Evolutionary conservation across 92 coral and sea anemone species (phyloP).

Genomic region (Parazoanthus atlanticus): DNA sequence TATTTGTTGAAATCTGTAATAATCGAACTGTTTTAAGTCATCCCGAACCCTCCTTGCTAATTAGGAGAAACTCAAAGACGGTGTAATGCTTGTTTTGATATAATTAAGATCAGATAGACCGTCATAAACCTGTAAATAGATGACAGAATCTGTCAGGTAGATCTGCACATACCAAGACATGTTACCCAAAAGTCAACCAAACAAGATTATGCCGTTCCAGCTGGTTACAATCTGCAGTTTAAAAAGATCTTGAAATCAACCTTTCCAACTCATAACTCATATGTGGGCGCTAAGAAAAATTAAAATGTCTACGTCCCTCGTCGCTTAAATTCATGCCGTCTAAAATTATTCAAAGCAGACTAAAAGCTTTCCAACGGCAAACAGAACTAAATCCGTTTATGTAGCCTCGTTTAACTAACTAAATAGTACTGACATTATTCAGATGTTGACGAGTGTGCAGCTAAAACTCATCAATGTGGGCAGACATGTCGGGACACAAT

Average conservation of each 20-base stretch:
- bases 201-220: too few species aligned
- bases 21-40: too few species aligned
- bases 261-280: background rate
- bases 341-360: too few species aligned
- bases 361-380: background rate
- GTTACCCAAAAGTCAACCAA: background rate
- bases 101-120: too few species aligned
- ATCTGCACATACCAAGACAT: background rate
- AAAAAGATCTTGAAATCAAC: background rate
- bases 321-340: background rate
- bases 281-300: background rate
- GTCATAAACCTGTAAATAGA: too few species aligned
- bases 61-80: too few species aligned
- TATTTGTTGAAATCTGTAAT: too few species aligned
- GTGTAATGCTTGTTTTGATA: too few species aligned
- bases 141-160: too few species aligned
- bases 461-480: conserved; percentile 72
- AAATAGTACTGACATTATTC: background rate
- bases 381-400: background rate
- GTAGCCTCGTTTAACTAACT: background rate
- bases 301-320: background rate
- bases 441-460: conserved; percentile 94
- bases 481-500: conserved; percentile 88
- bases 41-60: too few species aligned
- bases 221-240: background rate